These are phyloP conservation scores for Phodopus roborovskii DNA, from an alignment of 2,113 vertebrate species.

Conservation along the genomic window DNA sequence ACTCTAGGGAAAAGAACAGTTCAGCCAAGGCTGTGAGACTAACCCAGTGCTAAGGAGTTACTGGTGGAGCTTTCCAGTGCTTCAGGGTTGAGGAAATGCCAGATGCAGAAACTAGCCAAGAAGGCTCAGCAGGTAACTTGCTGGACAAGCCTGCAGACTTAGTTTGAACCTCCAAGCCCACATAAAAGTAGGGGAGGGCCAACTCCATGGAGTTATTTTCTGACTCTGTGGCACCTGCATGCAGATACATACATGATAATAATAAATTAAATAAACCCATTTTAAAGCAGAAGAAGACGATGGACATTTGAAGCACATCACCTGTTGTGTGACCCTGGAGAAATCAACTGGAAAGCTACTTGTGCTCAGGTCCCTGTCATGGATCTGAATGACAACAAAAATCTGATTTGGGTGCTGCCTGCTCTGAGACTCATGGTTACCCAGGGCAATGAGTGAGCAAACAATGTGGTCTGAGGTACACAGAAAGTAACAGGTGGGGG, in stretches of 20 bases:
- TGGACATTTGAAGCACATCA: accelerated
- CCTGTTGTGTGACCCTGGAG: neutral
- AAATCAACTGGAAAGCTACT: neutral
- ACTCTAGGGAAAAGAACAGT: neutral
- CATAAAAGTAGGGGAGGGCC: neutral
- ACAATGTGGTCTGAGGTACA: neutral
- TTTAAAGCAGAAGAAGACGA: neutral
- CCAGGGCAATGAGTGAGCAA: neutral
- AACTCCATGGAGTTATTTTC: neutral
- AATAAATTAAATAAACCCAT: neutral
- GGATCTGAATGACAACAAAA: neutral
- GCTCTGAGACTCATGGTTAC: neutral
- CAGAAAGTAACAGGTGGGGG: neutral
- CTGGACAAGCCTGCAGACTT: neutral
- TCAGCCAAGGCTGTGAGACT: neutral
- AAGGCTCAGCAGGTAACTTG: neutral
- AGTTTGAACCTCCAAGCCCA: neutral
- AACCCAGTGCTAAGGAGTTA: neutral
- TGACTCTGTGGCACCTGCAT: neutral
- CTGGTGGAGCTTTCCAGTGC: neutral
- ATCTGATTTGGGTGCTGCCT: neutral
- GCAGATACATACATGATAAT: neutral
- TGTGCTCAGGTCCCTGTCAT: neutral
- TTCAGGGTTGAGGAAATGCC: neutral
- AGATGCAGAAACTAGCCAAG: neutral